These are phyloP conservation scores for Melanotaenia duboulayi DNA, from an alignment of 2,113 vertebrate genomes.

Conservation along the genomic window DNA sequence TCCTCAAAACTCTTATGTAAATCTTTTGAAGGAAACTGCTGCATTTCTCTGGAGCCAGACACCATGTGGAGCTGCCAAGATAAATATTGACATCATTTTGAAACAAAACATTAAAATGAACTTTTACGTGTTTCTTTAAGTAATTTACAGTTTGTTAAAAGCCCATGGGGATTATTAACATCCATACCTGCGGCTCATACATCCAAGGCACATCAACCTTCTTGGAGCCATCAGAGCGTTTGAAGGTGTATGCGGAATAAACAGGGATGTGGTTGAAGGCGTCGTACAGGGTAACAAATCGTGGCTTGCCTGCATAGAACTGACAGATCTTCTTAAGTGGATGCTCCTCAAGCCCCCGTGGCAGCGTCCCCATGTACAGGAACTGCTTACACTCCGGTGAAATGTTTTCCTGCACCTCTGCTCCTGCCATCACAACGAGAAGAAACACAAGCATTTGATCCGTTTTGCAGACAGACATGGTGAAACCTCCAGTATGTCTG, in stretches of 20 bases:
- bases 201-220: constrained; percentile 73
- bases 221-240: constrained; percentile 70
- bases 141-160: too few species aligned
- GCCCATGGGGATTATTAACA: neutral
- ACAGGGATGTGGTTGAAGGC: constrained; percentile 62
- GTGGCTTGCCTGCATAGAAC: constrained; percentile 52
- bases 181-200: constrained; percentile 74
- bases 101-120: neutral
- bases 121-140: neutral
- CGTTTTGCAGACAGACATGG: constrained; percentile 43
- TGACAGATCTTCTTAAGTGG: constrained; percentile 70
- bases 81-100: neutral
- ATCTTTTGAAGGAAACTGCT: constrained; percentile 51
- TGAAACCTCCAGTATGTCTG: constrained; percentile 8
- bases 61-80: constrained; percentile 59
- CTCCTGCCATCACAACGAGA: constrained; percentile 38
- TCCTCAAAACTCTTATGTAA: constrained; percentile 62
- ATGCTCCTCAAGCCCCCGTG: constrained; percentile 53
- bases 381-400: constrained; percentile 66
- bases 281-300: constrained; percentile 73
- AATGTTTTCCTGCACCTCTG: constrained; percentile 62
- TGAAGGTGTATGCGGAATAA: constrained; percentile 76
- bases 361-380: constrained; percentile 70
- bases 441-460: constrained; percentile 27
- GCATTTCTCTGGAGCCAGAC: constrained; percentile 61